Evolutionary conservation across 2,888 invertebrate genomes (phyloP).

Genomic region (Sphecodes monilicornis): DNA sequence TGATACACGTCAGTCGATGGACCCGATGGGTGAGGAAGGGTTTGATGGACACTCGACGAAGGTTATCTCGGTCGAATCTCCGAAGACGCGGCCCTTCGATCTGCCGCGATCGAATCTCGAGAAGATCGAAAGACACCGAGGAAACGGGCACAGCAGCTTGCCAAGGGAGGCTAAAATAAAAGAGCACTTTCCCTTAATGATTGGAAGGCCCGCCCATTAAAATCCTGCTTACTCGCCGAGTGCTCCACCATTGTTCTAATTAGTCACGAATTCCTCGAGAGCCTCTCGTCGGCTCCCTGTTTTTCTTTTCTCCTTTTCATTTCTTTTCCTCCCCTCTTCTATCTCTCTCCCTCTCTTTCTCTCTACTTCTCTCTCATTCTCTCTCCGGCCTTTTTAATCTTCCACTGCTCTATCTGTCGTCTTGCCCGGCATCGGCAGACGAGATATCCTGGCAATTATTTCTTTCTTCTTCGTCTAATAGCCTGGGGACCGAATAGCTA

Average conservation of each 20-base stretch:
- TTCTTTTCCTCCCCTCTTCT: not conserved
- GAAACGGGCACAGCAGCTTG: not conserved
- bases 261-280: constrained; percentile 74
- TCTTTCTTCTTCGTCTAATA: constrained; percentile 40
- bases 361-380: not conserved
- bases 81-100: constrained; percentile 33
- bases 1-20: not conserved
- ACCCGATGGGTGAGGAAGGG: not conserved
- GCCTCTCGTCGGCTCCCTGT: constrained; percentile 51
- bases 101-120: constrained; percentile 38
- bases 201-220: constrained; percentile 68
- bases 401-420: constrained; percentile 14
- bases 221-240: constrained; percentile 71
- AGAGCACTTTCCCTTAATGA: constrained; percentile 68
- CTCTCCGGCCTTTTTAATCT: constrained; percentile 46
- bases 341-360: not conserved
- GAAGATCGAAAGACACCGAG: constrained; percentile 23
- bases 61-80: constrained; percentile 18
- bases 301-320: not conserved
- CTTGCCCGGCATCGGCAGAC: constrained; percentile 16
- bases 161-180: constrained; percentile 40
- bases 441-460: constrained; percentile 53
- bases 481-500: constrained; percentile 22
- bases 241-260: constrained; percentile 72
- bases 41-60: not conserved